phyloP scores from a whole-genome alignment of 2,888 invertebrate genomes.

The Julus scanicus region DNA sequence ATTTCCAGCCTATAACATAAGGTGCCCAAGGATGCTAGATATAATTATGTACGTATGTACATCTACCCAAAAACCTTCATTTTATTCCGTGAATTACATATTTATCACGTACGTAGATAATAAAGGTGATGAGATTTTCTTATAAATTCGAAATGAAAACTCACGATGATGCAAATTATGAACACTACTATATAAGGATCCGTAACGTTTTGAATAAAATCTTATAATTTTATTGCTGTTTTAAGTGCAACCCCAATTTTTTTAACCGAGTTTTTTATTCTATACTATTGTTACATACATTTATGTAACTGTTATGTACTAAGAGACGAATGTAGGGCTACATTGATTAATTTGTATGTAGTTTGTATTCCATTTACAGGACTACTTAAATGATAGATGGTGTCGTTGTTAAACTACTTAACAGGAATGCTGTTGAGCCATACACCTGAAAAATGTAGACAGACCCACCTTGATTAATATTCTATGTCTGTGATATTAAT shows the following conservation, averaged over 20 bases:
- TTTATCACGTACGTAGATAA: neutral
- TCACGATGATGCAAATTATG: conserved; percentile 22
- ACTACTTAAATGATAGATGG: neutral
- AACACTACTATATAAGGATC: neutral
- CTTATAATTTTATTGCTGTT: neutral
- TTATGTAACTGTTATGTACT: neutral
- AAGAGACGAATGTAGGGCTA: neutral
- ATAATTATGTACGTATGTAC: neutral
- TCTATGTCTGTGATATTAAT: neutral
- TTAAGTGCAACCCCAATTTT: neutral
- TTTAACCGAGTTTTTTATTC: neutral
- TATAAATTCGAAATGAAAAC: neutral
- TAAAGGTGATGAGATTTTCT: conserved; percentile 1
- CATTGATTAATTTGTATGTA: conserved; percentile 1
- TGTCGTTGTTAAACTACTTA: neutral
- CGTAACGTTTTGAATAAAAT: neutral
- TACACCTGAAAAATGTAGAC: neutral
- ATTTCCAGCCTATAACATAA: conserved; percentile 12
- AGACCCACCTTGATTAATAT: neutral
- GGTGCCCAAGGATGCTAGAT: neutral
- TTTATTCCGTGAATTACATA: neutral
- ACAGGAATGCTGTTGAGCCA: neutral
- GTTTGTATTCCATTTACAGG: neutral
- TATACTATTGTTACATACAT: neutral
- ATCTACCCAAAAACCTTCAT: neutral